Evolutionary conservation across 2,113 vertebrate genomes (phyloP), one percentile per base, ranked within the genome.

Genomic region (Mystacornis crossleyi): DNA sequence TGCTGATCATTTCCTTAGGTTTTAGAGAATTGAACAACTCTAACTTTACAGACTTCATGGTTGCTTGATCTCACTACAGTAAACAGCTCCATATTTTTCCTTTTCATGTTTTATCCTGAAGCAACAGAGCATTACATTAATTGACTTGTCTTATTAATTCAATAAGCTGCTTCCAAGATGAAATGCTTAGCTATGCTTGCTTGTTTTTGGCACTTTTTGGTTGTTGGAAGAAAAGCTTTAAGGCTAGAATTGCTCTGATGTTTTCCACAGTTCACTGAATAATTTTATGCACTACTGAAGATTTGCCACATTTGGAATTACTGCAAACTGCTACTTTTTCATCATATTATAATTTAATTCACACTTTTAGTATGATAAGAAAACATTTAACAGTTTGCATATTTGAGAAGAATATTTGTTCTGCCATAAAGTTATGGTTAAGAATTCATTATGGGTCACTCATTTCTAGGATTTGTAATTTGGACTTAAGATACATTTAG

Each of bases 81-180:
- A 98, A 98, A 97, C 92, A 98, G 94, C 92, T 97, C 94, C 97
- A 95, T 95, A 93, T 96, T 98, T 98, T 97, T 91, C 90, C 96
- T 98, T 98, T 98, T 97, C 90, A 94, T 98, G 96, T 97, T 98
- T 98, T 98, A 98, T 98, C 98, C 98, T 38, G 92, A 98, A 98
- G 97, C 98, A 98, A 97, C 96, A 97, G 98, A 98, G 97, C 97
- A 97, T 98, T 97, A 97, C 97, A 98, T 98, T 98, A 98, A 98
- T 98, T 98, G 98, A 98, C 97, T 98, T 98, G 97, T 98, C 98
- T 98, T 98, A 98, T 98, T 98, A 98, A 98, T 98, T 98, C 98
- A 98, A 97, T 98, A 98, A 98, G 97, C 97, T 95, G 94, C 97
- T 97, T 97, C 95, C 84, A 97, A 97, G 97, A 98, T 97, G 97